Conservation (phyloP, 1,140 invertebrate genomes). For the Oedothorax gibbosus region DNA sequence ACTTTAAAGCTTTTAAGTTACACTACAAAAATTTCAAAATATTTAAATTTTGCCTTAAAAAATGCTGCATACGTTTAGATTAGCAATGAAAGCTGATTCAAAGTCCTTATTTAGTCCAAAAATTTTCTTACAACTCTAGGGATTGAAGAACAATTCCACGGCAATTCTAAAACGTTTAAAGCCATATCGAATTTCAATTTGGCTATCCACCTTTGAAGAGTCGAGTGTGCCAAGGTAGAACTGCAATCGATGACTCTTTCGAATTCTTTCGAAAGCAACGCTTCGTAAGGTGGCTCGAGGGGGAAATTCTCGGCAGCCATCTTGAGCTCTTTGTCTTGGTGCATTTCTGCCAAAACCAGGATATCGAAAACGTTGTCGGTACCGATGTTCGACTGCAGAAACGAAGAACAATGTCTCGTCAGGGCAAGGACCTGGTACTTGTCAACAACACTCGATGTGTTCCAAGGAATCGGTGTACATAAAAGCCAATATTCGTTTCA, state of each 20-base stretch:
- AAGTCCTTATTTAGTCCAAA: no score
- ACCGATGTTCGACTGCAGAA: background rate
- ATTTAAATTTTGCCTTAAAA: no score
- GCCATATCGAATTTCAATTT: background rate
- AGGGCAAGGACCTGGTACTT: background rate
- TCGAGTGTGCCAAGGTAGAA: background rate
- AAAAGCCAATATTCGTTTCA: background rate
- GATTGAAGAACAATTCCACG: no score
- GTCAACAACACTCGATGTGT: background rate
- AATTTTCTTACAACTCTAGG: no score
- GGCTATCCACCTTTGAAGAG: background rate
- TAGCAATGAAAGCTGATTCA: no score
- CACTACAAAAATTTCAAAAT: no score
- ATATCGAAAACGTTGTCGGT: background rate
- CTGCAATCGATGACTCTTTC: background rate
- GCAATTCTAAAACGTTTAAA: background rate
- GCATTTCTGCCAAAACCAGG: background rate
- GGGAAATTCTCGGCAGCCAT: background rate
- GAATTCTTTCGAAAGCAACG: background rate
- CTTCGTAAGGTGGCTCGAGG: background rate
- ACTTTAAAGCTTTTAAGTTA: no score
- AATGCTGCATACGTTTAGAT: no score
- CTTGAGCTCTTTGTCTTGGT: background rate
- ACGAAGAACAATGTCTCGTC: background rate
- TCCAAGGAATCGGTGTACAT: background rate